Conservation (phyloP, 2,113 vertebrate species). For the Dicaeum eximium region DNA sequence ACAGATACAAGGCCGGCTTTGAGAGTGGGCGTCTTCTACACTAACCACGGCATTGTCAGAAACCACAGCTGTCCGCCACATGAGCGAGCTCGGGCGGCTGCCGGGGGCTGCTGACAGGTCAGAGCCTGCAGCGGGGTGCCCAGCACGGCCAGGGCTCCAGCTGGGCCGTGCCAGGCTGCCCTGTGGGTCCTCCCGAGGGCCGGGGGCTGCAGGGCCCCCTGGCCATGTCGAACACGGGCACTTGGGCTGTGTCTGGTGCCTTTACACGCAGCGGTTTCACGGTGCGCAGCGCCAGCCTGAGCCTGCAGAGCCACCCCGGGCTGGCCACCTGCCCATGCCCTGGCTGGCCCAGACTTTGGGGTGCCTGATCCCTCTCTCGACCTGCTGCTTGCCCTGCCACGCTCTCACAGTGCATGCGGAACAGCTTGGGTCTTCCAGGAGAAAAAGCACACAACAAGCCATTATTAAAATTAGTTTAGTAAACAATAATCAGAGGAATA, state of each 20-base stretch:
- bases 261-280: rapidly evolving
- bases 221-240: neutral
- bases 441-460: neutral
- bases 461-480: conserved; percentile 63
- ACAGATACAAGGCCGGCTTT: conserved; percentile 46
- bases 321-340: rapidly evolving
- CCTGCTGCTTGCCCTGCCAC: rapidly evolving
- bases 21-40: conserved; percentile 35
- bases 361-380: rapidly evolving
- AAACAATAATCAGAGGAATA: conserved; percentile 65
- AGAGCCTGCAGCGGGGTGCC: neutral
- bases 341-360: rapidly evolving
- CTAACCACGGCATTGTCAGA: neutral
- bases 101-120: neutral
- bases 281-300: rapidly evolving
- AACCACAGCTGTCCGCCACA: conserved; percentile 60
- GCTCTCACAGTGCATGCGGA: neutral
- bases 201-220: neutral
- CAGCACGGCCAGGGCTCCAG: rapidly evolving
- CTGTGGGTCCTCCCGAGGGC: neutral
- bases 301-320: rapidly evolving
- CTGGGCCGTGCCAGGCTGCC: neutral
- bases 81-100: neutral
- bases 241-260: rapidly evolving
- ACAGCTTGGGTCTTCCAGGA: neutral